These are phyloP conservation scores for Pseudocheirus occidentalis DNA, from an alignment of 2,797 vertebrate species.

Conservation along the genomic window DNA sequence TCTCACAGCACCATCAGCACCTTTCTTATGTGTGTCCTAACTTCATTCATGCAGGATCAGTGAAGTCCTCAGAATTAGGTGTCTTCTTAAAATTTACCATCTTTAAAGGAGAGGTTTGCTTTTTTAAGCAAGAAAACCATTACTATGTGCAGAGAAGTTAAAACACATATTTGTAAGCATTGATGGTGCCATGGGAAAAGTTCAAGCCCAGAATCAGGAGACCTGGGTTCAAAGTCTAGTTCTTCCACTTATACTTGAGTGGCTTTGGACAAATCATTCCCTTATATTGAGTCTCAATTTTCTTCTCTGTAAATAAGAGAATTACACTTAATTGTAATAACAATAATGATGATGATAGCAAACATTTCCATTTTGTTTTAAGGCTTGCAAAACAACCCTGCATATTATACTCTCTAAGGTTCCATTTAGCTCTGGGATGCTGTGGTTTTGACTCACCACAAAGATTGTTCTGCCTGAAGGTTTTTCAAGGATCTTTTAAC, in stretches of 20 bases:
- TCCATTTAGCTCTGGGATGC: background rate
- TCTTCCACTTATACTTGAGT: background rate
- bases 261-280: background rate
- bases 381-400: background rate
- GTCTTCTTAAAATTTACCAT: background rate
- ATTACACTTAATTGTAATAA: background rate
- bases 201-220: background rate
- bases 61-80: background rate
- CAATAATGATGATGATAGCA: background rate
- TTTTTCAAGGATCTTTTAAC: constrained; percentile 47
- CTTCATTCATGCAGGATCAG: background rate
- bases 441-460: background rate
- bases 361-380: background rate
- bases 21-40: background rate
- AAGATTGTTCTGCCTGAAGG: constrained; percentile 11
- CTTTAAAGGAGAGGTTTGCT: background rate
- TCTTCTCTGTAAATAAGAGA: background rate
- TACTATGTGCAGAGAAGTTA: background rate
- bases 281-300: background rate
- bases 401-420: background rate
- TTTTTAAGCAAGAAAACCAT: background rate
- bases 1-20: background rate
- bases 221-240: background rate
- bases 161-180: background rate
- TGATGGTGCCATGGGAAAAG: background rate